phyloP scores from a whole-genome alignment of 2,888 invertebrate species.

The Dione vanillae region DNA sequence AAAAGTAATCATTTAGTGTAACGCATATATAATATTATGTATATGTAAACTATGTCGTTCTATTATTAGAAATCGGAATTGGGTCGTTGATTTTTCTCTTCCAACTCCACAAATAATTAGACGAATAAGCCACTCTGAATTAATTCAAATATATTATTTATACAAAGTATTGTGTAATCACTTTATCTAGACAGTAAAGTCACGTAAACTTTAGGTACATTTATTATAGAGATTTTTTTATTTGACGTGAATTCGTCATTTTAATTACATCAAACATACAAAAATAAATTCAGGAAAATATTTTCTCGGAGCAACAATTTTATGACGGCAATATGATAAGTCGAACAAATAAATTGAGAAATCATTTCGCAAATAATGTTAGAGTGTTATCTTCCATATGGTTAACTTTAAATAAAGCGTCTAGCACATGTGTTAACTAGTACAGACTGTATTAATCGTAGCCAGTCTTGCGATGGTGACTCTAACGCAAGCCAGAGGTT shows the following conservation, averaged over 20 bases:
- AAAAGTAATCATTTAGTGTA: too few species aligned
- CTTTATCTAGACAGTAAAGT: too few species aligned
- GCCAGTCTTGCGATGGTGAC: slow-evolving; percentile 8
- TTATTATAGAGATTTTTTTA: too few species aligned
- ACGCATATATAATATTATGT: too few species aligned
- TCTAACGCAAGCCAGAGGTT: slow-evolving; percentile 6
- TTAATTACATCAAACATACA: too few species aligned
- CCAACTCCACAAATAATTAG: not conserved
- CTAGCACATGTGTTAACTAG: not conserved
- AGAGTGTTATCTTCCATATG: not conserved
- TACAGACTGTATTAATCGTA: not conserved
- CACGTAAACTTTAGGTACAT: too few species aligned
- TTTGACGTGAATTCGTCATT: too few species aligned
- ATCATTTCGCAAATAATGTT: not conserved
- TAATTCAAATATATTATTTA: too few species aligned
- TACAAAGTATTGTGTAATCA: too few species aligned
- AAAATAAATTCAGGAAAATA: too few species aligned
- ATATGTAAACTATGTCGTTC: too few species aligned
- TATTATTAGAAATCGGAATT: not conserved
- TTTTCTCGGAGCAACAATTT: not conserved
- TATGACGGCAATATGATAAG: slow-evolving; percentile 2
- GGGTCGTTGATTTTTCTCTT: not conserved
- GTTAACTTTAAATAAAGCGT: slow-evolving; percentile 9
- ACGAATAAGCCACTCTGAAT: too few species aligned
- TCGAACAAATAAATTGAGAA: slow-evolving; percentile 1